Evolutionary conservation across 64 coral and sea anemone species (phyloP), one percentile per base, ranked within the genome.

Genomic region (Cladopsammia gracilis): DNA sequence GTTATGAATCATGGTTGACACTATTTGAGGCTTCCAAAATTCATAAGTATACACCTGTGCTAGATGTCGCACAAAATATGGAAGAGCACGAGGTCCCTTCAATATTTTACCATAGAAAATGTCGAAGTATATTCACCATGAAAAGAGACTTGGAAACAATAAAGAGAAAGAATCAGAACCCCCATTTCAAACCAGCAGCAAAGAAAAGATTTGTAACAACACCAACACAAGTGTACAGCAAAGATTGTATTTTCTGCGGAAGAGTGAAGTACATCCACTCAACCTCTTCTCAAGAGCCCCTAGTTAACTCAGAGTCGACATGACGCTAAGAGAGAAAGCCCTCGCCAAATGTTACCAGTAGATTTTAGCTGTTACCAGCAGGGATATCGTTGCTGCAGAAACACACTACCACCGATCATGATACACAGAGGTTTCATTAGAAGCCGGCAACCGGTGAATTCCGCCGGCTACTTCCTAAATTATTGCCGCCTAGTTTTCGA

Each of bases 91-190:
- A 82, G 78, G 53, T 60, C 78, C 78, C 78, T 60, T 82, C 78
- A 82, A 82, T 82, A 82, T 59, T 82, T 82, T 86, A 88, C 62
- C 85, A 88, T 66, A 88, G 85, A 73, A 88, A 73, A 73, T 88
- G 85, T 73, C 67, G 85, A 22, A 73, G 69, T 88, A 56, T 73
- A 88, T 86, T 86, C 62, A 88, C 85, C 20, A 88, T 88, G 64
- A 88, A 88, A 73, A 75, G 85, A 88, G 85, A 88, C 45, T 88
- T 88, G 85, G 69, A 73, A 73, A 57, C 68, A 73, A 61, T 88
- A 72, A 88, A 88, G 62, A 57, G 85, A 88, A 88, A 88, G 44
- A 61, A 88, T 88, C 7, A 71, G 57, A 72, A 23, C 45, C 46
- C 48, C 48, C 23, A 88, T 72, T 66, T 66, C 68, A 52, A n/a